Evolutionary conservation across 2,113 vertebrate species (phyloP), one percentile per base, ranked within the genome.

Genomic region (Gnathonemus echidnorhynchus): DNA sequence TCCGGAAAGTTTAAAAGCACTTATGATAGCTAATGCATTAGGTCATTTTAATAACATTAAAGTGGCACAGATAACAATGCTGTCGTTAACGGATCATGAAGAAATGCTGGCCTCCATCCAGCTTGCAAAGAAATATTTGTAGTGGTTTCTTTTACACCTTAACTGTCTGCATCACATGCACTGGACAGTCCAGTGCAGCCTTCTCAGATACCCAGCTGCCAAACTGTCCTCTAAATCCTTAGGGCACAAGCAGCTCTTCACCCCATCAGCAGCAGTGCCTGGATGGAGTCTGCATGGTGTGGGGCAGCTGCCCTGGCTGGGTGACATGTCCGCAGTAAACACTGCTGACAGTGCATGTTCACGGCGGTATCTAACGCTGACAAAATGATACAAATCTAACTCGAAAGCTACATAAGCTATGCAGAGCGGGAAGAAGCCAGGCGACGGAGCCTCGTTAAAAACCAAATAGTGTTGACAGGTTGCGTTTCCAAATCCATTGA

Each of bases 1-100:
- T 58, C 52, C 24, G 58, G 13, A 58, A 89, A 17, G 52, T 85
- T 62, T 89, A 89, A 89, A 62, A 85, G 53, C 77, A 85, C 21
- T 49, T 11, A 45, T 58, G 53, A 66, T 88, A 66, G 58, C 56
- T 62, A 62, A 88, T 46, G 24, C 56, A 87, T 52, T 58, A 9
- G 87, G 31, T 42, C 53, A 21, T 39, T 45, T 66, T 88, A 58
- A 88, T 46, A 46, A 66, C 21, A 46, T 48, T 88, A 48, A 21
- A n/a, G 89, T 42, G 31, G 1, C 88, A 52, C 31, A 31, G 88
- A 50, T 83, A 42, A 62, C 5, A 89, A 39, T 31, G 17, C 48
- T 52, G 66, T 52, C 5, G 31, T 83, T 83, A 39, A 89, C 19
- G 35, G 62, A 49, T 45, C 58, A 80, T 53, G 48, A 11, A 45